phyloP scores from a whole-genome alignment of 2,113 vertebrate genomes.

The Pseudorectes ferrugineus region DNA sequence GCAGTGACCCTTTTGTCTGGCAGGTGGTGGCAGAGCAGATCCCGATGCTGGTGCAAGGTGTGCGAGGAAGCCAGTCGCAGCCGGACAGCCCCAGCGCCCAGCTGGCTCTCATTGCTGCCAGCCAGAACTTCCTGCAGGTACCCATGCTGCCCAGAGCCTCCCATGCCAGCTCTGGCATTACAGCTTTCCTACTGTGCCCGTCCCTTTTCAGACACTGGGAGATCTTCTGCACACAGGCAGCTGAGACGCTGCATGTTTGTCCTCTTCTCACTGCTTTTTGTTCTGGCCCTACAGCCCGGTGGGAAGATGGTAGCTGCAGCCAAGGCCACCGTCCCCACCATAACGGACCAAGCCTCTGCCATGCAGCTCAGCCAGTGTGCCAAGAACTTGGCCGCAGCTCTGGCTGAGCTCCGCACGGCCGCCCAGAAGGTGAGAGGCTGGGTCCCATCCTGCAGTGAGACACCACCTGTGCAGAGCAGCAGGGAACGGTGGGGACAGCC shows the following conservation, averaged over 20 bases:
- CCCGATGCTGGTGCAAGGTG: slow-evolving; percentile 92
- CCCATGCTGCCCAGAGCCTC: accelerated
- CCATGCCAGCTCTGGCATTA: not conserved
- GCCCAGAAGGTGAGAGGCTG: slow-evolving; percentile 85
- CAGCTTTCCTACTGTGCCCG: accelerated
- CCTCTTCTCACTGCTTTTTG: not conserved
- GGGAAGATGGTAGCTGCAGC: slow-evolving; percentile 95
- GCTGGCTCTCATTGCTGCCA: slow-evolving; percentile 90
- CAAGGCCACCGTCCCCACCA: slow-evolving; percentile 91
- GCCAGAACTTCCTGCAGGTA: slow-evolving; percentile 97
- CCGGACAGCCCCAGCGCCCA: slow-evolving; percentile 94
- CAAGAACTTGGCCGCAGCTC: slow-evolving; percentile 88
- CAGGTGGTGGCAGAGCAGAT: slow-evolving; percentile 96
- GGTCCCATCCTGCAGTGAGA: not conserved
- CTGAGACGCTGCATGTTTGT: accelerated
- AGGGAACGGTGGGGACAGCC: accelerated
- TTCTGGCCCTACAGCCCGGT: slow-evolving; percentile 77
- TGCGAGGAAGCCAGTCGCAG: slow-evolving; percentile 92
- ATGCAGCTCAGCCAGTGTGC: slow-evolving; percentile 99
- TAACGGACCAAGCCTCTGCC: slow-evolving; percentile 84
- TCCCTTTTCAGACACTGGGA: not conserved
- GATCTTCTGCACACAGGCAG: not conserved
- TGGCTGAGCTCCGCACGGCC: slow-evolving; percentile 91
- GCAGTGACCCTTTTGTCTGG: not conserved
- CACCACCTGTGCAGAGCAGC: not conserved